phyloP scores from a whole-genome alignment of 1,140 invertebrate species.

The Drosophila novamexicana region DNA sequence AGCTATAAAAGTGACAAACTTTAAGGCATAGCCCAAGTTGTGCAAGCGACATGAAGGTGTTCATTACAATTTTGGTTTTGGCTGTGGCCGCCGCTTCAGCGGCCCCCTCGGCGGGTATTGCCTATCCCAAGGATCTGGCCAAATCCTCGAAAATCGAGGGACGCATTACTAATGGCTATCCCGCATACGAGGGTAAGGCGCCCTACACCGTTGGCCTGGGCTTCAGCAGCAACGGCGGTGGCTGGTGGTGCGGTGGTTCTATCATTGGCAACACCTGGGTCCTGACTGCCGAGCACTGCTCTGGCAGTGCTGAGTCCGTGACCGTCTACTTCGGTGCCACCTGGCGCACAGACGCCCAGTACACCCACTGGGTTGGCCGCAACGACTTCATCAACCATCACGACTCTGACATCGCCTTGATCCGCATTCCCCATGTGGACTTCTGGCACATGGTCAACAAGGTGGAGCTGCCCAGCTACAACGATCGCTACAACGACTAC shows the following conservation, averaged over 20 bases:
- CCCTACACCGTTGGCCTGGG: slow-evolving; percentile 85
- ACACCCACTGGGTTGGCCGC: slow-evolving; percentile 32
- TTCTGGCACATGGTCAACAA: slow-evolving; percentile 44
- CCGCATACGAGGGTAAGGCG: slow-evolving; percentile 80
- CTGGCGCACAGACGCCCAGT: slow-evolving; percentile 45
- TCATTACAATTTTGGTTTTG: slow-evolving; percentile 39
- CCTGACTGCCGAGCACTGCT: slow-evolving; percentile 76
- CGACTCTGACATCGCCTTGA: slow-evolving; percentile 41
- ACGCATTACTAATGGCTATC: slow-evolving; percentile 66
- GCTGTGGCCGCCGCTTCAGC: slow-evolving; percentile 34
- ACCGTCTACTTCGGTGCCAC: slow-evolving; percentile 59
- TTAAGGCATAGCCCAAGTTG: slow-evolving; percentile 2
- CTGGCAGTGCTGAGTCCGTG: slow-evolving; percentile 23
- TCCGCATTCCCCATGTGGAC: slow-evolving; percentile 38
- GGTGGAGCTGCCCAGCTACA: slow-evolving; percentile 47
- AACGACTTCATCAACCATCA: slow-evolving; percentile 46
- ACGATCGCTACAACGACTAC: slow-evolving; percentile 35
- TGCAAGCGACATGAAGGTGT: slow-evolving; percentile 44
- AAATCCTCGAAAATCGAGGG: slow-evolving; percentile 47
- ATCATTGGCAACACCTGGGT: slow-evolving; percentile 86
- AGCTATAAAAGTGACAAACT: slow-evolving; percentile 8
- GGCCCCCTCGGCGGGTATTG: slow-evolving; percentile 3
- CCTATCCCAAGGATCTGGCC: slow-evolving; percentile 44
- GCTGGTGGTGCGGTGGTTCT: slow-evolving; percentile 86
- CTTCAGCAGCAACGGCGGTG: slow-evolving; percentile 69